Percentiles rank a stretch among this genome's conserved stretches.
These are phyloP conservation scores for Eolophus roseicapilla DNA, from an alignment of 2,113 vertebrate species.

Conservation along the genomic window DNA sequence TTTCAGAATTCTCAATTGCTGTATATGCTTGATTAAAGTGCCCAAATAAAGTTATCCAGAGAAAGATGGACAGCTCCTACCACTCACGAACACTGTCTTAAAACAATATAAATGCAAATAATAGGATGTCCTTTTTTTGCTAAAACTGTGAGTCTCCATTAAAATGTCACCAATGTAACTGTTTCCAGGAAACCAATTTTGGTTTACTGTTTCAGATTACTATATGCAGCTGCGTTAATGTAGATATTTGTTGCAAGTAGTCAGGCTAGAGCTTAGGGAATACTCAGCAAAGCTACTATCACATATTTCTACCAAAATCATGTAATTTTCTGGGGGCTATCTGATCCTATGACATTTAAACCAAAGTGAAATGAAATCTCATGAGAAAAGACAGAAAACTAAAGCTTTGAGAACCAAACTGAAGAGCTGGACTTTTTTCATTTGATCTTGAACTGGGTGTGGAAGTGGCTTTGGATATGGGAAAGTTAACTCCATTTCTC, in stretches of 20 bases:
- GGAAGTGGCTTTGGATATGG: neutral
- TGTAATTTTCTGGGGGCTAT: neutral
- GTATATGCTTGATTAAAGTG: neutral
- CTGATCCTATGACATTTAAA: neutral
- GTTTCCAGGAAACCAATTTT: neutral
- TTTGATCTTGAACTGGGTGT: neutral
- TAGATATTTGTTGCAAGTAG: neutral
- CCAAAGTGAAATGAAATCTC: neutral
- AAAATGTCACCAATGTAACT: neutral
- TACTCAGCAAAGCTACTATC: neutral
- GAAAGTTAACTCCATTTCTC: neutral
- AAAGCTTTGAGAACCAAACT: neutral
- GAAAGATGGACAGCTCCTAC: neutral
- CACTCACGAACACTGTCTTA: neutral
- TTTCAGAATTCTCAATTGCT: neutral
- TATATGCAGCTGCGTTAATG: neutral
- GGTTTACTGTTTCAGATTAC: neutral
- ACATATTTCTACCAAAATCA: neutral
- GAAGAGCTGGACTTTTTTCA: neutral
- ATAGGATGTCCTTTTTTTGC: neutral
- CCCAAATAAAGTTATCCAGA: neutral
- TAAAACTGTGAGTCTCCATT: neutral
- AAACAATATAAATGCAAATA: neutral
- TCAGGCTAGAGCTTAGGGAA: neutral
- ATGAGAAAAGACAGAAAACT: neutral